These are phyloP conservation scores for Trissolcus brochymenae DNA, from an alignment of 2,888 invertebrate species.

Conservation along the genomic window DNA sequence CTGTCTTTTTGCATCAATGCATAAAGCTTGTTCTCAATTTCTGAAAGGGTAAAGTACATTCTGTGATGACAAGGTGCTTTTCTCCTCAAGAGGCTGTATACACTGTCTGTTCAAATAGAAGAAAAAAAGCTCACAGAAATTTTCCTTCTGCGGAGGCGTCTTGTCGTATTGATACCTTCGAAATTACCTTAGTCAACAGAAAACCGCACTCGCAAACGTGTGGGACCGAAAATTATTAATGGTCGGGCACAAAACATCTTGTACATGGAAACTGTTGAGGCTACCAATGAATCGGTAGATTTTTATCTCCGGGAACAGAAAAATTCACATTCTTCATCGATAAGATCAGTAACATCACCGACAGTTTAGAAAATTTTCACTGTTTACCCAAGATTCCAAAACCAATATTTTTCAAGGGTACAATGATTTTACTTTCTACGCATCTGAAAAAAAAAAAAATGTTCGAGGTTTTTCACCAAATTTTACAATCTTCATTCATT, in stretches of 20 bases:
- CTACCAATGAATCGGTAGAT: conserved; percentile 44
- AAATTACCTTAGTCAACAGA: conserved; percentile 10
- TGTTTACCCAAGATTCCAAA: conserved; percentile 3
- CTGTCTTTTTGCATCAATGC: neutral
- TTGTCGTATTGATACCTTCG: conserved; percentile 8
- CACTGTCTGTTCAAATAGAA: conserved; percentile 16
- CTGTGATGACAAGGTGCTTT: conserved; percentile 30
- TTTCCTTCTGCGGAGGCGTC: conserved; percentile 10
- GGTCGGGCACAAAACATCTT: conserved; percentile 16
- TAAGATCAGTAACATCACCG: conserved; percentile 41
- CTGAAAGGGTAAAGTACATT: conserved; percentile 16
- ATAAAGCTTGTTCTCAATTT: conserved; percentile 22
- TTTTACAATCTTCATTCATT: neutral
- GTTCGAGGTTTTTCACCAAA: too few species aligned
- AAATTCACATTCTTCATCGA: conserved; percentile 25
- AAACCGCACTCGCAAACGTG: conserved; percentile 16
- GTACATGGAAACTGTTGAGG: conserved; percentile 13
- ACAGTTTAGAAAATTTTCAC: neutral
- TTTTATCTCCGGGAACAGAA: conserved; percentile 19
- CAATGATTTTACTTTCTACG: conserved; percentile 5
- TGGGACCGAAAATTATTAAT: conserved; percentile 17
- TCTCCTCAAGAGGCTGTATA: neutral
- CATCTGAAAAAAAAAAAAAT: too few species aligned
- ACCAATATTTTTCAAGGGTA: conserved; percentile 10
- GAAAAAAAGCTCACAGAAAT: conserved; percentile 9